phyloP scores from a whole-genome alignment of 2,113 vertebrate species.

The Rhinogobius similis region DNA sequence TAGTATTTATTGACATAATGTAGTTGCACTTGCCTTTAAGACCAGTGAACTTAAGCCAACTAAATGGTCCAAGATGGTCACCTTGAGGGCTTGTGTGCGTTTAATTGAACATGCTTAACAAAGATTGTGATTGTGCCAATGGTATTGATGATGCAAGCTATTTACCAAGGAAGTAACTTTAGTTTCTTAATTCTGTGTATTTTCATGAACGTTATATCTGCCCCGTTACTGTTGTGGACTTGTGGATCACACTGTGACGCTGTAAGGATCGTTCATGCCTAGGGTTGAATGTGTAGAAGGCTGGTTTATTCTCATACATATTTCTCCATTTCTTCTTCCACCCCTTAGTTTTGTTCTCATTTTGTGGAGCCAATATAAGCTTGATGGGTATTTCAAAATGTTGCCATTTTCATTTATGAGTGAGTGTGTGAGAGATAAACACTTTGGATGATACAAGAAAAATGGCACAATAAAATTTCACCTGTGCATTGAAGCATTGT shows the following conservation, averaged over 20 bases:
- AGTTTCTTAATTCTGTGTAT: constrained; percentile 9
- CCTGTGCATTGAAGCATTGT: constrained; percentile 50
- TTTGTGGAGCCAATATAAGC: constrained; percentile 6
- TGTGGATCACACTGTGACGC: too few species aligned
- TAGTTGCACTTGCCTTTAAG: constrained; percentile 54
- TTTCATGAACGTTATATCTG: background rate
- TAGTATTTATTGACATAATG: constrained; percentile 24
- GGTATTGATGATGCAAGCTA: constrained; percentile 10
- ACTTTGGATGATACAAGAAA: constrained; percentile 12
- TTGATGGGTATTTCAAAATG: constrained; percentile 4
- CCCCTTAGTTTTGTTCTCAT: background rate
- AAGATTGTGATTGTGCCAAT: constrained; percentile 43
- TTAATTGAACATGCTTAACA: constrained; percentile 10
- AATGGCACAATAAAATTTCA: constrained; percentile 74
- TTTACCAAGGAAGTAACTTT: constrained; percentile 7
- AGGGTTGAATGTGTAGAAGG: background rate
- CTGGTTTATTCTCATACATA: background rate
- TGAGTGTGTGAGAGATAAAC: background rate
- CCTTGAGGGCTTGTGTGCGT: background rate
- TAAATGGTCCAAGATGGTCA: constrained; percentile 36
- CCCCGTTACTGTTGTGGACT: too few species aligned
- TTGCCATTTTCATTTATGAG: background rate
- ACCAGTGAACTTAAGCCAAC: constrained; percentile 26
- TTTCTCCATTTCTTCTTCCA: background rate
- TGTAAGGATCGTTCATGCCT: background rate